Evolutionary conservation across 1,140 invertebrate species (phyloP).

Genomic region (Zaprionus camerounensis): DNA sequence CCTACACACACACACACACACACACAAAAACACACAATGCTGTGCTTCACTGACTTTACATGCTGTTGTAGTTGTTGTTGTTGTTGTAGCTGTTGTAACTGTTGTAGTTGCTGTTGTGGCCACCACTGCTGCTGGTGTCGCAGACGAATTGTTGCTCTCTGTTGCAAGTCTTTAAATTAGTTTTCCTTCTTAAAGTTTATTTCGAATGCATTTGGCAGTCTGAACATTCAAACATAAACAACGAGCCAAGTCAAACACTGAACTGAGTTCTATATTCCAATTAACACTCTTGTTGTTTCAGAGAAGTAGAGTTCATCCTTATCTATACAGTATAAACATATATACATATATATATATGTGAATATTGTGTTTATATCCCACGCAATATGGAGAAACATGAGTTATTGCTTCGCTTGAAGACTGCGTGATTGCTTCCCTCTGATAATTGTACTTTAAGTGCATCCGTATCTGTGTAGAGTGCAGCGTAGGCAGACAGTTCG

Average conservation of each 20-base stretch:
- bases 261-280: slow-evolving; percentile 19
- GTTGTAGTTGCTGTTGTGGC: slow-evolving; percentile 13
- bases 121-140: slow-evolving; percentile 67
- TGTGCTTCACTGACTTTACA: slow-evolving; percentile 43
- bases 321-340: neutral
- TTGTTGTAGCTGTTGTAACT: slow-evolving; percentile 2
- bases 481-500: slow-evolving; percentile 40
- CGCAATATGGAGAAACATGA: neutral
- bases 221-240: slow-evolving; percentile 43
- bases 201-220: slow-evolving; percentile 44
- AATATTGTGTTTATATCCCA: neutral
- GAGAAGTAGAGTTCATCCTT: too few species aligned
- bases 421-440: neutral
- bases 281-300: neutral
- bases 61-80: slow-evolving; percentile 1
- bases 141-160: slow-evolving; percentile 64
- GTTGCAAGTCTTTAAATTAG: slow-evolving; percentile 27
- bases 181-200: slow-evolving; percentile 16
- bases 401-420: neutral
- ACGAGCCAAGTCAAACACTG: slow-evolving; percentile 11
- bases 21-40: slow-evolving; percentile 36
- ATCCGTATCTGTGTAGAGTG: slow-evolving; percentile 4
- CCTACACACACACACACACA: slow-evolving; percentile 25
- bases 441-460: slow-evolving; percentile 22
- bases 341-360: neutral